Conservation (phyloP, 1,140 invertebrate genomes). For the Heliconius himera region DNA sequence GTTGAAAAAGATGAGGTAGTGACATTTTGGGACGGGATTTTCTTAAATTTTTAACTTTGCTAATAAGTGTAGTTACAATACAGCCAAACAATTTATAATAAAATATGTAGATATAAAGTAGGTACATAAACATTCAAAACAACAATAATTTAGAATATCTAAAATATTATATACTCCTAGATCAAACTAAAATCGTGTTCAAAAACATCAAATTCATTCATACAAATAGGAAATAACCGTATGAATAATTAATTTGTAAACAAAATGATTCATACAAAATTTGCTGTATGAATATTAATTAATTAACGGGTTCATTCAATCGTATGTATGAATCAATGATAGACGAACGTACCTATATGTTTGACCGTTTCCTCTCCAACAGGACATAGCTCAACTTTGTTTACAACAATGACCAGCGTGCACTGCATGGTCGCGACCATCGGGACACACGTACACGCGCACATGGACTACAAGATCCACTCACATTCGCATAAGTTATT, state of each 20-base stretch:
- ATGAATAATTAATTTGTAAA: slow-evolving; percentile 35
- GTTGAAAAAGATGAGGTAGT: too few species aligned
- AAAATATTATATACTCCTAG: background rate
- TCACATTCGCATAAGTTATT: slow-evolving; percentile 62
- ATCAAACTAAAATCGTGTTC: too few species aligned
- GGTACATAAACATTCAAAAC: too few species aligned
- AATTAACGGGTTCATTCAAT: slow-evolving; percentile 24
- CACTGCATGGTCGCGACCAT: slow-evolving; percentile 67
- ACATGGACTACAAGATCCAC: slow-evolving; percentile 52
- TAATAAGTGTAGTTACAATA: too few species aligned
- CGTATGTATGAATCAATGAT: slow-evolving; percentile 12
- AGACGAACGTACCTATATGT: slow-evolving; percentile 59
- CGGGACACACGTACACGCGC: slow-evolving; percentile 34
- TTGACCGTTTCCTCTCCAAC: slow-evolving; percentile 64
- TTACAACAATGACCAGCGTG: slow-evolving; percentile 76
- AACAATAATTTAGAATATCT: too few species aligned
- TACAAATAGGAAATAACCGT: slow-evolving; percentile 20
- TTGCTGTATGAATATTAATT: slow-evolving; percentile 27
- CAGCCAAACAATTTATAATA: too few species aligned
- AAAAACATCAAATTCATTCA: background rate
- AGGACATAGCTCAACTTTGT: slow-evolving; percentile 72
- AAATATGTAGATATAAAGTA: too few species aligned
- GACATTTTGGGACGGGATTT: too few species aligned
- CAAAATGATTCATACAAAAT: slow-evolving; percentile 26
- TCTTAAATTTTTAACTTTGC: too few species aligned